A percentile compares a stretch with the other conserved stretches of the same genome.
Evolutionary conservation across 2,888 invertebrate genomes (phyloP).

Genomic region (Melipona beecheii): DNA sequence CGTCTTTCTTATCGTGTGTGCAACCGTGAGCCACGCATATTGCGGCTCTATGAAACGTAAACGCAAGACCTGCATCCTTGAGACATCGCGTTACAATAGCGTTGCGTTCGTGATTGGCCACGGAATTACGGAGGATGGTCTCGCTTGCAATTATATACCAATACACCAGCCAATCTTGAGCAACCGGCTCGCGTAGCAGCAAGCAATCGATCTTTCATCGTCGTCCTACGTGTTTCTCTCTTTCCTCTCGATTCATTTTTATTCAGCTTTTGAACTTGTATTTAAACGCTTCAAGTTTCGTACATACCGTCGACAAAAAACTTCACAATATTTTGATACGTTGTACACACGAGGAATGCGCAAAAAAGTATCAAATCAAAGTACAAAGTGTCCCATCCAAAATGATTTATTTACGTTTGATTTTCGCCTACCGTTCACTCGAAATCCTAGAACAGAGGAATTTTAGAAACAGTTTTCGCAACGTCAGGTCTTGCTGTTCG

Average conservation of each 20-base stretch:
- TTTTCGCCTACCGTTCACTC: no score
- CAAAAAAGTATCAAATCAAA: no score
- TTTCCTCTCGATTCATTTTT: background rate
- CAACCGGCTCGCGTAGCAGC: background rate
- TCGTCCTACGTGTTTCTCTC: background rate
- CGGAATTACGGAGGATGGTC: constrained; percentile 10
- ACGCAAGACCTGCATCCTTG: constrained; percentile 20
- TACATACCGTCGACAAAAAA: no score
- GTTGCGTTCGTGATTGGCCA: background rate
- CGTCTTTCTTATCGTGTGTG: constrained; percentile 23
- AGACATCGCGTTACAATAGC: constrained; percentile 15
- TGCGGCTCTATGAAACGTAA: constrained; percentile 11
- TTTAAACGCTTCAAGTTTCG: no score
- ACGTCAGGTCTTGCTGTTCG: background rate
- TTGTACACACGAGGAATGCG: no score
- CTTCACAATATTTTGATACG: no score
- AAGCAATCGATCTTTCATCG: constrained; percentile 9
- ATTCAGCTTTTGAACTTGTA: no score
- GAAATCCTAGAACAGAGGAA: no score
- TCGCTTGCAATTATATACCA: constrained; percentile 1
- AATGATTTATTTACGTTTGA: background rate
- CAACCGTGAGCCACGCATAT: background rate
- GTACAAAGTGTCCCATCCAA: no score
- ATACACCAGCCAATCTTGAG: background rate
- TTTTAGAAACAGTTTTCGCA: background rate